Conservation (phyloP, 2,888 invertebrate species). For the Argyresthia goedartella region DNA sequence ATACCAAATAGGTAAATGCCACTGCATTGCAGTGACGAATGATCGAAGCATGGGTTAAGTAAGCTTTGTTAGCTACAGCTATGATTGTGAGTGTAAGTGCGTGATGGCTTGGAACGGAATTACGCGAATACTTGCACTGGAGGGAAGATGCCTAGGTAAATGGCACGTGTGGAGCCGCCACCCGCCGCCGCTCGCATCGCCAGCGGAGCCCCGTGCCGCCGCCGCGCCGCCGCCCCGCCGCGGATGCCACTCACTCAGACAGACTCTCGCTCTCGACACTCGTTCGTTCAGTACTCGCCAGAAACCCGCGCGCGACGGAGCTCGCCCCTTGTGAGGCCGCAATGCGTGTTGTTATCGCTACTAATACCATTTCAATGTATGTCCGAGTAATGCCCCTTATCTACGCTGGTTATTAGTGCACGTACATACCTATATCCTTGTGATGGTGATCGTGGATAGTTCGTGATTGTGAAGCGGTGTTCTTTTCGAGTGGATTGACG, state of each 20-base stretch:
- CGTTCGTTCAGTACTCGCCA: slow-evolving; percentile 40
- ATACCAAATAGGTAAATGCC: no score
- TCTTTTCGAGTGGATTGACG: slow-evolving; percentile 35
- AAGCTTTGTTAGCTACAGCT: no score
- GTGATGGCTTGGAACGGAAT: slow-evolving; percentile 48
- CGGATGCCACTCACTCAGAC: no score
- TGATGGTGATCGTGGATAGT: neutral
- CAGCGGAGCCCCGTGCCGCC: slow-evolving; percentile 20
- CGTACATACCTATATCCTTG: neutral
- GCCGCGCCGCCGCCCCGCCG: slow-evolving; percentile 6
- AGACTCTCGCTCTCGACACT: no score
- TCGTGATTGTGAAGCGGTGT: slow-evolving; percentile 29
- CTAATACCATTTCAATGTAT: neutral
- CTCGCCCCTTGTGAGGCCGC: slow-evolving; percentile 7
- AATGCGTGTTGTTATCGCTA: slow-evolving; percentile 19
- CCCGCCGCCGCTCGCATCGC: neutral
- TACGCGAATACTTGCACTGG: slow-evolving; percentile 60
- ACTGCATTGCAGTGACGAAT: no score
- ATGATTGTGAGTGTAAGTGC: slow-evolving; percentile 34
- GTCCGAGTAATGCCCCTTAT: neutral
- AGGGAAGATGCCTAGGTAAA: no score
- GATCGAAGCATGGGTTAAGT: no score
- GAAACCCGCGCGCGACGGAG: slow-evolving; percentile 33
- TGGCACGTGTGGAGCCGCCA: slow-evolving; percentile 3
- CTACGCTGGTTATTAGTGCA: neutral